A percentile compares a stretch with the other conserved stretches of the same genome.
These are phyloP conservation scores for Lindbergichthys nudifrons DNA, from an alignment of 2,797 vertebrate genomes.

Conservation along the genomic window DNA sequence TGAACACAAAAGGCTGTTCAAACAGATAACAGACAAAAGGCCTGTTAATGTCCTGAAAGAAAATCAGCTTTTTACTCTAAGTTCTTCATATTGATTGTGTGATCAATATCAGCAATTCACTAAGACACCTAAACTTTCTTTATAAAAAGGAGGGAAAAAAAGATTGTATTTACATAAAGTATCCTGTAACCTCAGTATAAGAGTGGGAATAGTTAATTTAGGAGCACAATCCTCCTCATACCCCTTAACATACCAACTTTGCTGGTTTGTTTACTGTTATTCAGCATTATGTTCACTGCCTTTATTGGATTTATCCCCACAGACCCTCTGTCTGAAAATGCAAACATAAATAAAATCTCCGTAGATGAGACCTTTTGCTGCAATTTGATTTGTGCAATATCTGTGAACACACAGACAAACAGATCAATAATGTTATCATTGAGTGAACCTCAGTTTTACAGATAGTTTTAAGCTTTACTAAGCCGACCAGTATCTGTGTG, in stretches of 20 bases:
- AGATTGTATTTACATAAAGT: background rate
- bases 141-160: no score
- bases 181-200: background rate
- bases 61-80: conserved; percentile 28
- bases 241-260: background rate
- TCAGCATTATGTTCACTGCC: background rate
- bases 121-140: background rate
- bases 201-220: background rate
- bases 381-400: conserved; percentile 6
- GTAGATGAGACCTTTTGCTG: background rate
- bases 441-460: conserved; percentile 33
- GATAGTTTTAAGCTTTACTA: conserved; percentile 25
- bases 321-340: background rate
- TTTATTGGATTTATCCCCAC: conserved; percentile 11
- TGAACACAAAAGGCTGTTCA: conserved; percentile 29
- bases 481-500: conserved; percentile 1
- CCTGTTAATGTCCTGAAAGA: conserved; percentile 1
- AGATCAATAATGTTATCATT: conserved; percentile 49
- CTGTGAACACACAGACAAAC: conserved; percentile 16
- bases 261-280: background rate
- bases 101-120: conserved; percentile 6
- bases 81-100: conserved; percentile 22
- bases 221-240: background rate
- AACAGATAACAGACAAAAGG: background rate
- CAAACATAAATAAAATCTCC: conserved; percentile 11